Evolutionary conservation across 2,113 vertebrate species (phyloP), one percentile per base, ranked within the genome.

Genomic region (Notarius lentiginosus): DNA sequence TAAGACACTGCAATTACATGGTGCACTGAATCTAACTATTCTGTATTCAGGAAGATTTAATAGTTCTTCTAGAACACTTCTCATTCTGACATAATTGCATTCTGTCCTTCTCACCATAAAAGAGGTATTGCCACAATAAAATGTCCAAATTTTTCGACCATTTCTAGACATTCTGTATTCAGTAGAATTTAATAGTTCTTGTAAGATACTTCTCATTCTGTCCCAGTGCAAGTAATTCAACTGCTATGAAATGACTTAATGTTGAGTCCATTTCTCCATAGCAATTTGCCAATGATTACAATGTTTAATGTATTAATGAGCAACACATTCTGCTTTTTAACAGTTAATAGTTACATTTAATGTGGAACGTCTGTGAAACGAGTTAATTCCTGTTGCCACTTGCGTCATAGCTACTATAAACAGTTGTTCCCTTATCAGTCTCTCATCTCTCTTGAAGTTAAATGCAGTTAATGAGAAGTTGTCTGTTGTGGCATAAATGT

Each of bases 1-100:
- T 92, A 89, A 91, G 86, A 90, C 86, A 90, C 88, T 81, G 85
- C 90, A 92, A 94, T 95, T 93, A 94, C 92, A 94, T 91, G 93
- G 91, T 79, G 92, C 94, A 93, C 94, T 94, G 92, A 85, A 90
- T 93, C 94, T 93, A 93, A 95, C 89, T 91, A 85, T 92, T 92
- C 92, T 93, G 89, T 93, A 94, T 94, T 92, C 83, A 91, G 84
- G 88, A 60, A 87, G 91, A 88, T 93, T 91, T 93, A 91, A 91
- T 92, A 92, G 89, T 90, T 91, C 86, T 87, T 88, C 89, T 92
- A 89, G 90, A 88, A 89, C 88, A 90, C 58, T 91, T 90, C 83
- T 91, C 90, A 87, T 91, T 91, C 83, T 89, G 89, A 83, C 90
- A 90, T 91, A 89, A 89, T 89, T 92, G 91, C 92, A 91, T 90